phyloP scores from a whole-genome alignment of 1,140 invertebrate genomes.

The Halesus radiatus region DNA sequence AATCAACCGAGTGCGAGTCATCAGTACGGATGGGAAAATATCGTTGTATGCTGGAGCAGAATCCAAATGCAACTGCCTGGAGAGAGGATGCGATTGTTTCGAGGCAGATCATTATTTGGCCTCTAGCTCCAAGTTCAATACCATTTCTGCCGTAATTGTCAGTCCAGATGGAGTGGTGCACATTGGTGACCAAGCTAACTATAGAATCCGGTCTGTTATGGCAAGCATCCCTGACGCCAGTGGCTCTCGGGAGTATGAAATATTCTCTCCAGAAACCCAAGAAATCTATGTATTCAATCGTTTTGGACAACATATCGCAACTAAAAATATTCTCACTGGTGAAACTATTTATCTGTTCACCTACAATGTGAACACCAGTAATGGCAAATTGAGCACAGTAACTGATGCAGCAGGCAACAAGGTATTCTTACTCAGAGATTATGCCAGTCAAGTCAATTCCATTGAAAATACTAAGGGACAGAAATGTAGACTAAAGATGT shows the following conservation, averaged over 20 bases:
- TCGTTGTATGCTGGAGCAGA: slow-evolving; percentile 93
- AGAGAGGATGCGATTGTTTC: slow-evolving; percentile 91
- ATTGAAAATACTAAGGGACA: slow-evolving; percentile 96
- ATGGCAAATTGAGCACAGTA: slow-evolving; percentile 93
- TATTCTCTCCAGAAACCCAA: slow-evolving; percentile 95
- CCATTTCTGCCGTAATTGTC: slow-evolving; percentile 92
- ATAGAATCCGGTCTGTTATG: slow-evolving; percentile 91
- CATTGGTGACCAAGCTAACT: slow-evolving; percentile 94
- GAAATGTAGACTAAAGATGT: slow-evolving; percentile 91
- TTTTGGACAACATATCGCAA: slow-evolving; percentile 94
- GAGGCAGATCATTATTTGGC: slow-evolving; percentile 93
- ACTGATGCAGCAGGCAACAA: slow-evolving; percentile 96
- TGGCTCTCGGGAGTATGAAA: slow-evolving; percentile 89
- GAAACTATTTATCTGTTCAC: slow-evolving; percentile 93
- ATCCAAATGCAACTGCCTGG: slow-evolving; percentile 95
- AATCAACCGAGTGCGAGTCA: slow-evolving; percentile 92
- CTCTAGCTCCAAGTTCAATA: slow-evolving; percentile 93
- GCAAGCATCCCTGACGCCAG: slow-evolving; percentile 92
- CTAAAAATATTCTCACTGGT: slow-evolving; percentile 92
- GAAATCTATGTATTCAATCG: slow-evolving; percentile 96
- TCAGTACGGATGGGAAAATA: slow-evolving; percentile 94
- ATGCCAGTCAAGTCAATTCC: slow-evolving; percentile 90
- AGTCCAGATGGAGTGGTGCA: slow-evolving; percentile 95
- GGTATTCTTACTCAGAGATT: slow-evolving; percentile 89
- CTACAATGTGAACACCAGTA: slow-evolving; percentile 96